Evolutionary conservation across 2,888 invertebrate species (phyloP), one percentile per base, ranked within the genome.

Genomic region (Ethmia dodecea): DNA sequence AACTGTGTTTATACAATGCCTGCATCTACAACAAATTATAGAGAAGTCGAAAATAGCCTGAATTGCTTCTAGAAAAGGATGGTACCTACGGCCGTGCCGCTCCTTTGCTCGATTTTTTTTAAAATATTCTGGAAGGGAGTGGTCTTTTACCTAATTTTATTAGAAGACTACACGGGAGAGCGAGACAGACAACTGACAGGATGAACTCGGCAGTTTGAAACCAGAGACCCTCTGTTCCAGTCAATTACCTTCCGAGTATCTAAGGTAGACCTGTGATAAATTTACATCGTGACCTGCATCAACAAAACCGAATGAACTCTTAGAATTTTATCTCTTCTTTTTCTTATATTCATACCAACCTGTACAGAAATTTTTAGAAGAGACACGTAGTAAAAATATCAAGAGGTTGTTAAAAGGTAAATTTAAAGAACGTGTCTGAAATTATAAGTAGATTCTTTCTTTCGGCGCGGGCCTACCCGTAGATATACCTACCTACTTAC

Each of bases 301-400:
- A 66, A 64, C 60, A 71, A 74, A 52, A 50, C 43, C 46, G 52
- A 63, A 62, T 67, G 68, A 69, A 64, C 64, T 63, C 49, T 42
- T 44, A 42, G 55, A 69, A 62, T 70, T 72, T 75, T 64, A 70
- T 70, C 59, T 65, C 58, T 56, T 57, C 52, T 62, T 70, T 73
- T 62, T 71, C 66, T 60, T 66, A 67, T 69, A 68, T 65, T 59
- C 63, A 47, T 51, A 45, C 51, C 55, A n/a, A 46, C 49, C 46
- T 57, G 60, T 69, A 65, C 61, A 63, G 56, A 66, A 65, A 57
- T 60, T 66, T 60, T 68, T 57, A 57, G 60, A 62, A 56, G 62
- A 52, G 63, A 75, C 77, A 75, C 74, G 72, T 73, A 71, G 65
- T 70, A 69, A 73, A 77, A 78, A 77, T 76, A 77, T 78, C 69